phyloP scores from a whole-genome alignment of 2,797 vertebrate species.

The Gambusia yucatana region DNA sequence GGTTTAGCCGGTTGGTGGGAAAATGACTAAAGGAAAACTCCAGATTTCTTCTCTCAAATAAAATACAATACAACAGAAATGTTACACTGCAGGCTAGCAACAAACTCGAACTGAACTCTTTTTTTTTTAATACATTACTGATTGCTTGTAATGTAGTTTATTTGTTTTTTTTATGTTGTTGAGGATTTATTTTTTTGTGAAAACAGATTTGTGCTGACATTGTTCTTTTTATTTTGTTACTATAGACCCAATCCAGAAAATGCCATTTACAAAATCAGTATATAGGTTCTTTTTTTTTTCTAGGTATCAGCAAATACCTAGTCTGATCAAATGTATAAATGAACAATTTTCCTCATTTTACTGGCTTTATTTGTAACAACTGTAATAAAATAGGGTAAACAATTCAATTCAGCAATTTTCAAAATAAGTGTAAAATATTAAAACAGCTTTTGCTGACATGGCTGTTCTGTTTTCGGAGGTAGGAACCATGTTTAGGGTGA shows the following conservation, averaged over 20 bases:
- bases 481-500: slow-evolving; percentile 55
- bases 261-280: background rate
- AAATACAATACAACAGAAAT: background rate
- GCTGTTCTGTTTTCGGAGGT: slow-evolving; percentile 18
- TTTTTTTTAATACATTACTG: background rate
- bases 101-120: background rate
- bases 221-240: background rate
- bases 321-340: background rate
- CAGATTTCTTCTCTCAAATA: background rate
- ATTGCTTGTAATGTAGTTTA: background rate
- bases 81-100: background rate
- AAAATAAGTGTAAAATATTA: background rate
- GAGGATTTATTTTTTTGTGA: background rate
- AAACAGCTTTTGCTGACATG: background rate
- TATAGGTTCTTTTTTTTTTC: background rate
- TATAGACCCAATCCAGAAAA: background rate
- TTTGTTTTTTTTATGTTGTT: background rate
- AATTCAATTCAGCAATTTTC: background rate
- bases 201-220: background rate
- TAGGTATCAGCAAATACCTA: background rate
- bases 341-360: background rate
- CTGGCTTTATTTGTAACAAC: background rate
- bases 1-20: background rate
- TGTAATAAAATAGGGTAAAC: background rate
- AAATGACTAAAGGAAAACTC: background rate